Conservation (phyloP, 2,113 vertebrate genomes). For the Pseudolaguvia tuberculata region DNA sequence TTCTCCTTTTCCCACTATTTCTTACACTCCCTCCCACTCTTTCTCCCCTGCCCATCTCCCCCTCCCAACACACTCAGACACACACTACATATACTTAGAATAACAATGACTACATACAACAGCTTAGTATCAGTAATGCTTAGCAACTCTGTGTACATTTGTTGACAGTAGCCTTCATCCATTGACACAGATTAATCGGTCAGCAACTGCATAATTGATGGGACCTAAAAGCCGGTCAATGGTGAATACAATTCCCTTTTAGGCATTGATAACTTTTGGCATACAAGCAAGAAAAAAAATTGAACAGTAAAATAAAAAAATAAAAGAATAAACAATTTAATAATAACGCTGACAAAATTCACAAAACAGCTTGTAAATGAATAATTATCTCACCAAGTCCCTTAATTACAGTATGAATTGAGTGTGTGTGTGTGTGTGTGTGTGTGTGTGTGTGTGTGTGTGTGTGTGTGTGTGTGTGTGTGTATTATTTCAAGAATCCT, state of each 20-base stretch:
- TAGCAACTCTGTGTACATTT: constrained; percentile 50
- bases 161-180: constrained; percentile 32
- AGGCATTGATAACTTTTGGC: constrained; percentile 27
- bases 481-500: constrained; percentile 5
- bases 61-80: neutral
- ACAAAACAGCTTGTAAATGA: neutral
- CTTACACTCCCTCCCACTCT: neutral
- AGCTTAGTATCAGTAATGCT: constrained; percentile 30
- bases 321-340: too few relatives aligned
- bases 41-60: neutral
- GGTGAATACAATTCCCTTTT: neutral
- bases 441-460: too few relatives aligned
- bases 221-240: constrained; percentile 14
- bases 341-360: too few relatives aligned
- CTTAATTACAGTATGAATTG: neutral
- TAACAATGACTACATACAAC: constrained; percentile 20
- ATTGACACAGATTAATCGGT: constrained; percentile 24
- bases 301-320: constrained; percentile 14
- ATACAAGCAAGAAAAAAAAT: constrained; percentile 19
- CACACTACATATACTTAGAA: neutral
- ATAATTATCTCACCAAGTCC: neutral
- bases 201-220: neutral
- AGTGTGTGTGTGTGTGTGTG: neutral
- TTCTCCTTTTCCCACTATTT: constrained; percentile 7
- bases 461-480: too few relatives aligned